phyloP scores from a whole-genome alignment of 2,797 vertebrate genomes.

The Chaenodraco wilsoni region DNA sequence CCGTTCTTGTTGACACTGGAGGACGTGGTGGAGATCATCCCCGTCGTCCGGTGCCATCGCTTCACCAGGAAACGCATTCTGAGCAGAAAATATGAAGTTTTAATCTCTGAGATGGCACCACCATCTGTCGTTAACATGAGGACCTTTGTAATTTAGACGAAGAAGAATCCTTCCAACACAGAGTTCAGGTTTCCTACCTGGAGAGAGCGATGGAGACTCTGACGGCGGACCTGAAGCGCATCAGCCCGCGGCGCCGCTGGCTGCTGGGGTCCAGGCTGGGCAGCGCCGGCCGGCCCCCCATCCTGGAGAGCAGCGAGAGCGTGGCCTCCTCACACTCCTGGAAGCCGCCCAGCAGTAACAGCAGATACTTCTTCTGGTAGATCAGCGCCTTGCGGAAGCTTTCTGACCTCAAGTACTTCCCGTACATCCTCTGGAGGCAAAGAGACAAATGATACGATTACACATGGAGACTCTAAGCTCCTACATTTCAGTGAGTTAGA shows the following conservation, averaged over 20 bases:
- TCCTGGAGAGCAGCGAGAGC: conserved; percentile 89
- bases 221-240: conserved; percentile 91
- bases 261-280: conserved; percentile 82
- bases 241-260: conserved; percentile 85
- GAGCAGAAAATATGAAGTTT: neutral
- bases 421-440: conserved; percentile 89
- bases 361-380: conserved; percentile 98
- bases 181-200: conserved; percentile 79
- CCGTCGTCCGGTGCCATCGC: conserved; percentile 92
- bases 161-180: neutral
- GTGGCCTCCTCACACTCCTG: conserved; percentile 97
- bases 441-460: neutral
- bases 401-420: conserved; percentile 93
- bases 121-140: neutral
- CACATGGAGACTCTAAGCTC: neutral
- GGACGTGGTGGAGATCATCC: conserved; percentile 72
- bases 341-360: conserved; percentile 94
- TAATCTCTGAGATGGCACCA: neutral
- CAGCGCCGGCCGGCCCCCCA: conserved; percentile 88
- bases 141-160: neutral
- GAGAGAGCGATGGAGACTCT: conserved; percentile 94
- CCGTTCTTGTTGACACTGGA: conserved; percentile 85
- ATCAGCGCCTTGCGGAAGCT: conserved; percentile 97
- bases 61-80: conserved; percentile 97
- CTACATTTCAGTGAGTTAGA: neutral